A percentile compares a stretch with the other conserved stretches of the same genome.
These are phyloP conservation scores for Andrena camellia DNA, from an alignment of 2,888 invertebrate genomes.

Conservation along the genomic window DNA sequence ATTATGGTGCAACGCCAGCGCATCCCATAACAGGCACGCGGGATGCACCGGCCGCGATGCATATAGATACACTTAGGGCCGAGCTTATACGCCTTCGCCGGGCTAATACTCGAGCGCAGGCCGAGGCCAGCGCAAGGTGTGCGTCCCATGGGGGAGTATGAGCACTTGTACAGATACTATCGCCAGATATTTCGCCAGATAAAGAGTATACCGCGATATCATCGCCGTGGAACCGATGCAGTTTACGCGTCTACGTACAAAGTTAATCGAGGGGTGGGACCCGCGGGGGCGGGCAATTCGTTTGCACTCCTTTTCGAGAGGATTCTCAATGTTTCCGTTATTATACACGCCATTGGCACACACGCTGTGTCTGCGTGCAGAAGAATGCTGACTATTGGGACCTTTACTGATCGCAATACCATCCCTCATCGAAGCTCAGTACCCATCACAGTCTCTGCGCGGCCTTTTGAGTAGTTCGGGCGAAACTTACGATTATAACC, in stretches of 20 bases:
- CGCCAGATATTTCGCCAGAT: conserved; percentile 74
- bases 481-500: no score
- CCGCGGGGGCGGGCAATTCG: background rate
- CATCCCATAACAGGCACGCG: conserved; percentile 73
- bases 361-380: background rate
- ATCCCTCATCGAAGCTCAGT: no score
- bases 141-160: conserved; percentile 65
- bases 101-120: conserved; percentile 48
- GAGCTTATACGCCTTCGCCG: conserved; percentile 33
- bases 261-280: conserved; percentile 52
- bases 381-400: no score
- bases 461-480: no score
- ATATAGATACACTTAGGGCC: conserved; percentile 58
- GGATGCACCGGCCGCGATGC: conserved; percentile 69
- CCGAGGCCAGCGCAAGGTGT: conserved; percentile 59
- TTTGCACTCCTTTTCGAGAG: background rate
- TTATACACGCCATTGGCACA: no score
- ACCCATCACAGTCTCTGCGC: no score
- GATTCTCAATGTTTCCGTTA: background rate
- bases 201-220: conserved; percentile 63
- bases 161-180: conserved; percentile 74
- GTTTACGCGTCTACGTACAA: conserved; percentile 42
- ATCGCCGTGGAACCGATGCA: conserved; percentile 63
- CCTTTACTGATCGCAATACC: background rate
- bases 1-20: conserved; percentile 78